Evolutionary conservation across 2,113 vertebrate genomes (phyloP).

Genomic region (Heterochromis multidens): DNA sequence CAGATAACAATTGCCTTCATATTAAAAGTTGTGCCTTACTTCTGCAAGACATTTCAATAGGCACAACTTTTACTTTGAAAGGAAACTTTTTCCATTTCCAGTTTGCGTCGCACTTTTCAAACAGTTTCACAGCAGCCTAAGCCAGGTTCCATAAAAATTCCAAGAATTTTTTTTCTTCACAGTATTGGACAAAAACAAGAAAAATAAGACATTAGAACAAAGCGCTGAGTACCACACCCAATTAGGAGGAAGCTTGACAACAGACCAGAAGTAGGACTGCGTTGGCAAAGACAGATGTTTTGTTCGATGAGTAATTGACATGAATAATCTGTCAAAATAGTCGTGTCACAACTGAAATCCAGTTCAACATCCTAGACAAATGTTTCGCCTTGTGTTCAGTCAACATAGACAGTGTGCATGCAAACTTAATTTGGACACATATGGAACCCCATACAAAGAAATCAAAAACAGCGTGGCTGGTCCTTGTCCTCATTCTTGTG

Average conservation of each 20-base stretch:
- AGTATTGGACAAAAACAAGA: background rate
- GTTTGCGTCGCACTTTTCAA: background rate
- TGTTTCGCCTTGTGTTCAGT: background rate
- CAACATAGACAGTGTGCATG: background rate
- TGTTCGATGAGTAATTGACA: background rate
- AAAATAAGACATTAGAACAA: background rate
- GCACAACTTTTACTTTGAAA: no score
- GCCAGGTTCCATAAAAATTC: background rate
- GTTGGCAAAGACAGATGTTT: background rate
- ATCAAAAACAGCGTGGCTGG: background rate
- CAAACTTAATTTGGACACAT: background rate
- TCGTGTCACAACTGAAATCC: background rate
- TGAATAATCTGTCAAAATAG: background rate
- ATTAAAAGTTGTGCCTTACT: no score
- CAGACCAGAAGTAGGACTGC: background rate
- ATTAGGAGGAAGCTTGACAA: background rate
- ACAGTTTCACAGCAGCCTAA: rapidly evolving
- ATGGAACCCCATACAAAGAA: background rate
- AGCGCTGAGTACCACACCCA: background rate
- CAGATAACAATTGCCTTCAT: no score
- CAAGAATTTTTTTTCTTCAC: background rate
- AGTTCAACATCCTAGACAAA: background rate
- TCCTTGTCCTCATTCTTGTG: background rate
- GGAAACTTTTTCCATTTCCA: no score
- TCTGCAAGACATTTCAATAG: no score